These are phyloP conservation scores for Automeris io DNA, from an alignment of 2,888 invertebrate species.

Conservation along the genomic window DNA sequence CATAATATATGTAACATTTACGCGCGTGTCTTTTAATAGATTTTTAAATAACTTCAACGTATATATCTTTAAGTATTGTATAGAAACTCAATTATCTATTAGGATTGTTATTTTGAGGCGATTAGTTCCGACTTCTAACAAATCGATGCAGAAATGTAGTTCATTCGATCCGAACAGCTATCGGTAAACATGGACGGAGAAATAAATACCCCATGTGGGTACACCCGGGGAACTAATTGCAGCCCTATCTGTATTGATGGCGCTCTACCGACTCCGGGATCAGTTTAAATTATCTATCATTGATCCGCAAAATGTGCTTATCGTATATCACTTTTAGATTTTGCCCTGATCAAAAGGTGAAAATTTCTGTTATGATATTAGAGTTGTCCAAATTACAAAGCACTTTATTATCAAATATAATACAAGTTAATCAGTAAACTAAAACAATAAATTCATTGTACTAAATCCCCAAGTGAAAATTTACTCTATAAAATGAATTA, in stretches of 20 bases:
- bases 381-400: too few species aligned
- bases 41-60: too few species aligned
- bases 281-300: slow-evolving; percentile 63
- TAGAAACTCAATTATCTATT: slow-evolving; percentile 5
- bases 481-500: too few species aligned
- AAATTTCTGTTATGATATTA: too few species aligned
- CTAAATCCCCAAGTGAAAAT: too few species aligned
- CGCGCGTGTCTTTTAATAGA: too few species aligned
- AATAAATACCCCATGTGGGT: slow-evolving; percentile 59
- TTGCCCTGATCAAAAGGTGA: neutral
- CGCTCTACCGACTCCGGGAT: slow-evolving; percentile 50
- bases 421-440: too few species aligned
- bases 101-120: slow-evolving; percentile 12
- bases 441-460: too few species aligned
- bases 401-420: too few species aligned
- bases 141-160: slow-evolving; percentile 30
- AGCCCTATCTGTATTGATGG: slow-evolving; percentile 68
- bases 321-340: slow-evolving; percentile 38
- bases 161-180: slow-evolving; percentile 29
- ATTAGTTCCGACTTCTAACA: slow-evolving; percentile 27
- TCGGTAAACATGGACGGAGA: slow-evolving; percentile 52
- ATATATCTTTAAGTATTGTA: too few species aligned
- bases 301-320: slow-evolving; percentile 52
- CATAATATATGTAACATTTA: too few species aligned
- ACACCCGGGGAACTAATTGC: slow-evolving; percentile 65